Percentiles rank a stretch among this genome's conserved stretches.
Conservation (phyloP, 1,140 invertebrate genomes). For the Lanistes nyassanus region DNA sequence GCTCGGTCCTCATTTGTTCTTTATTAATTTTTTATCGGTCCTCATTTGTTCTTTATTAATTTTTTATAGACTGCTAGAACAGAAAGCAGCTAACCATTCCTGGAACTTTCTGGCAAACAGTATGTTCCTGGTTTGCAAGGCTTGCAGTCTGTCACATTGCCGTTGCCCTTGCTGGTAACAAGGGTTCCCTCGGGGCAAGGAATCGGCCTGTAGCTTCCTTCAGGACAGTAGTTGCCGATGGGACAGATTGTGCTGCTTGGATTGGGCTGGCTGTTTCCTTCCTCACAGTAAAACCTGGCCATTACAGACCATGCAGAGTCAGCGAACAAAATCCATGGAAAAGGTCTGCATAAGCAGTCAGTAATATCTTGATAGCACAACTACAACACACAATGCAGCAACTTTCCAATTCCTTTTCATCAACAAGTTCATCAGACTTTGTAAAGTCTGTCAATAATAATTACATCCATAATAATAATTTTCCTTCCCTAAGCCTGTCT, state of each 20-base stretch:
- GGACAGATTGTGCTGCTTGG: conserved; percentile 54
- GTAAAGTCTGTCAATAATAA: too few relatives aligned
- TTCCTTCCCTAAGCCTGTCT: too few relatives aligned
- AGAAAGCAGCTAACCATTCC: conserved; percentile 46
- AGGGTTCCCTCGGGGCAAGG: conserved; percentile 61
- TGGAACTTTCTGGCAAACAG: conserved; percentile 58
- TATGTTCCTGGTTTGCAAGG: conserved; percentile 62
- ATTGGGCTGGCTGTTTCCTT: conserved; percentile 54
- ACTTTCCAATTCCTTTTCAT: background rate
- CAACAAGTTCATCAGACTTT: too few relatives aligned
- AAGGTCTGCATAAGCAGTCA: background rate
- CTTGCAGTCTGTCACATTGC: conserved; percentile 54
- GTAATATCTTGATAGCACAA: background rate
- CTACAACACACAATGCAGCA: background rate
- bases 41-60: too few relatives aligned
- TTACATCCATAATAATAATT: too few relatives aligned
- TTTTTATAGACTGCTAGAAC: background rate
- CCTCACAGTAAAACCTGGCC: conserved; percentile 60
- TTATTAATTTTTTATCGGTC: too few relatives aligned
- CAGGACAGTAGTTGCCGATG: conserved; percentile 63
- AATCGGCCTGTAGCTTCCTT: conserved; percentile 55
- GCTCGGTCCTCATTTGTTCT: too few relatives aligned
- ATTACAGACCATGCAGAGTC: background rate
- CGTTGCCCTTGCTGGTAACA: conserved; percentile 52
- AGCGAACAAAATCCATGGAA: background rate